Base-by-base conservation (phyloP, 2,797 vertebrate genomes). In the Hylomyscus alleni region DNA sequence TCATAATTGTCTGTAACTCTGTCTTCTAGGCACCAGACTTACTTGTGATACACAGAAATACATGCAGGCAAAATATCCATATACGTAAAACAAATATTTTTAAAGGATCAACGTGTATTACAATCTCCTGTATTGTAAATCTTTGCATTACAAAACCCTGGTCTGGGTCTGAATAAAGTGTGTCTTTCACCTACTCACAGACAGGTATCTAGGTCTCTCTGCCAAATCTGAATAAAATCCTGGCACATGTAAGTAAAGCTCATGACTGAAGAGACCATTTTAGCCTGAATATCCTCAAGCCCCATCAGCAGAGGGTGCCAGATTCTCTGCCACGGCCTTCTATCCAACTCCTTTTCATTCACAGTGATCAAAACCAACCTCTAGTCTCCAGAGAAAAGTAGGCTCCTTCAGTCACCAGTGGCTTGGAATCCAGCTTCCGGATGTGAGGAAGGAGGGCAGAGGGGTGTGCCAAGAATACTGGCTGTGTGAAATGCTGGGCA, bases 211-310 rank as follows among this genome's bases (percentile, higher is more conserved):
- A 50, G 47, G 9, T 65, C 26, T 92, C 44, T 90, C 60, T 76
- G 82, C 44, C 73, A 93, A 95, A 93, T 93, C 52, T 84, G 91
- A 88, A 93, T 44, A 88, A 88, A 93, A 88, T 85, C 62, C 29
- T 44, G 77, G 50, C 62, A 84, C 34, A 26, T 69, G 52, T 15
- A 62, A 90, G 44, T n/a, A 89, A 77, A 93, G 14, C 52, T 62
- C 85, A 90, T 81, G 56, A 84, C 62, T 10, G 6, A 50, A 94
- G n/a, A 83, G 8, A 78, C 12, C 29, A 67, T 75, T 93, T 91
- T 91, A 90, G 73, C 40, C 10, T 62, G 40, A 89, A 50, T 75
- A 67, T 22, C 19, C 82, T 65, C 29, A 34, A 50, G 37, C 14
- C 2, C 26, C 24, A 44, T 62, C 9, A 12, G 40, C 60, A 84